phyloP scores from a whole-genome alignment of 2,888 invertebrate species.

The Emmelina monodactyla region DNA sequence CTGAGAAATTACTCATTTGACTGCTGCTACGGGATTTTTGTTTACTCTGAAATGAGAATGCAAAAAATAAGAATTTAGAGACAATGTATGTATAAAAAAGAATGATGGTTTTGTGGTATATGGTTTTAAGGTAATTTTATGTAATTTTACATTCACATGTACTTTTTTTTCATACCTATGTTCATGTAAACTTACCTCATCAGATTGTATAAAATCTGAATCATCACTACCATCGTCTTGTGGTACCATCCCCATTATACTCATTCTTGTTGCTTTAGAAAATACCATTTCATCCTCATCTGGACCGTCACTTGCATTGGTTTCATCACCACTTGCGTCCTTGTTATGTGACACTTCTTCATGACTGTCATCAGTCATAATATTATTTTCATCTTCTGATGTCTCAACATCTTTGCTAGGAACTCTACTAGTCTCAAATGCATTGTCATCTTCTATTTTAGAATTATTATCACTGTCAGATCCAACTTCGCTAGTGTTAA shows the following conservation, averaged over 20 bases:
- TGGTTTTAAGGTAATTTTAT: too few species aligned
- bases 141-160: neutral
- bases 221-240: constrained; percentile 46
- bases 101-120: too few species aligned
- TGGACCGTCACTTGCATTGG: constrained; percentile 16
- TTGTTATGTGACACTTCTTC: constrained; percentile 5
- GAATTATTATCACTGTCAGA: constrained; percentile 10
- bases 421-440: constrained; percentile 9
- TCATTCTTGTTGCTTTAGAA: constrained; percentile 57
- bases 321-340: constrained; percentile 1
- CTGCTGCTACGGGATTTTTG: constrained; percentile 19
- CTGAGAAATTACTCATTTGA: constrained; percentile 21
- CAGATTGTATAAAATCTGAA: constrained; percentile 54
- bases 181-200: constrained; percentile 44
- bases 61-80: neutral
- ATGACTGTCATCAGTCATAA: constrained; percentile 4
- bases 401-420: too few species aligned
- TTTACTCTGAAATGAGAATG: constrained; percentile 22
- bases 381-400: constrained; percentile 7
- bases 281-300: constrained; percentile 52
- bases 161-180: neutral
- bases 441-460: constrained; percentile 14
- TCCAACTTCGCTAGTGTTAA: constrained; percentile 10
- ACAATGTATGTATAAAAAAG: neutral
- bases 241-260: constrained; percentile 52